These are phyloP conservation scores for Tortricodes alternella DNA, from an alignment of 2,888 invertebrate genomes.

Conservation along the genomic window DNA sequence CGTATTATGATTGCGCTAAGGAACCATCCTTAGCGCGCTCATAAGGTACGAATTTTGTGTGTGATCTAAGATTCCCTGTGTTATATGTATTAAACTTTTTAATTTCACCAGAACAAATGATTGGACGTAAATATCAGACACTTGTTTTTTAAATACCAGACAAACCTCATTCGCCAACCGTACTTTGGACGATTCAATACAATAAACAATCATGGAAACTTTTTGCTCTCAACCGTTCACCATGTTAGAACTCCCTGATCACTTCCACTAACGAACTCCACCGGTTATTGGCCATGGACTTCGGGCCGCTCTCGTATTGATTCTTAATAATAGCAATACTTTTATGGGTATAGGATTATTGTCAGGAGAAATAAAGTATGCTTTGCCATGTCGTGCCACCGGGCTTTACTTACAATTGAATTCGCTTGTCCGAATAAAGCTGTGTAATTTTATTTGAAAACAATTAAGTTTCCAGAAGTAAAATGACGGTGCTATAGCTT, in stretches of 20 bases:
- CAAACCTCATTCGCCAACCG: slow-evolving; percentile 40
- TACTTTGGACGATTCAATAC: slow-evolving; percentile 76
- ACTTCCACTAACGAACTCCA: slow-evolving; percentile 36
- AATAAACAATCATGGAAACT: slow-evolving; percentile 68
- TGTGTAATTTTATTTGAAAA: no score
- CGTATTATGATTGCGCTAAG: no score
- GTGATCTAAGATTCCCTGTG: no score
- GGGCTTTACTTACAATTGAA: slow-evolving; percentile 20
- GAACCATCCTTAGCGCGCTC: no score
- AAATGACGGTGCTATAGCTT: no score
- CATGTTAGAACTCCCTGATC: slow-evolving; percentile 52
- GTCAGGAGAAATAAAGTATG: slow-evolving; percentile 28
- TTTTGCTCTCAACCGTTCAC: slow-evolving; percentile 61
- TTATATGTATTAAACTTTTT: no score
- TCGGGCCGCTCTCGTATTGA: slow-evolving; percentile 45
- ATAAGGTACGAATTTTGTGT: no score
- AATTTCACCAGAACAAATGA: no score
- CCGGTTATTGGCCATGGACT: slow-evolving; percentile 32
- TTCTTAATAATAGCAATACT: slow-evolving; percentile 49
- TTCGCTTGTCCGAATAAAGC: no score
- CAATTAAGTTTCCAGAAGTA: no score
- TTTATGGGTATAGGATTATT: slow-evolving; percentile 31
- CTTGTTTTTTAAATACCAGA: background rate
- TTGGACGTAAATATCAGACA: background rate
- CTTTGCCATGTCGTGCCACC: slow-evolving; percentile 22